These are phyloP conservation scores for Apotomis capreana DNA, from an alignment of 2,888 invertebrate genomes.

Conservation along the genomic window DNA sequence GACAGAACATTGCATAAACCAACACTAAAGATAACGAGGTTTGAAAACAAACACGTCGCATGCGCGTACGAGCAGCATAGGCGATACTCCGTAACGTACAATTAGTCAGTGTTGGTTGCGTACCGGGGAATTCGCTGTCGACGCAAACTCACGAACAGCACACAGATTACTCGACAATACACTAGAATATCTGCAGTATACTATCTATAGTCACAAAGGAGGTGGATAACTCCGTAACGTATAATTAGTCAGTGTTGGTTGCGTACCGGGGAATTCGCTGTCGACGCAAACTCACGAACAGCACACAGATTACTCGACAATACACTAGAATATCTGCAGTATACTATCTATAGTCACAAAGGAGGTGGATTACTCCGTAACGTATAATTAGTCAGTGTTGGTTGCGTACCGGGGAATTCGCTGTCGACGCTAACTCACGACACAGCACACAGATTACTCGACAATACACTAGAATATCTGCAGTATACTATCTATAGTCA, in stretches of 20 bases:
- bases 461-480: neutral
- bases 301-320: too few relatives aligned
- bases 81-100: constrained; percentile 34
- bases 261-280: too few relatives aligned
- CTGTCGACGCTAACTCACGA: neutral
- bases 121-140: constrained; percentile 11
- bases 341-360: too few relatives aligned
- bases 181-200: too few relatives aligned
- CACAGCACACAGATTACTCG: constrained; percentile 5
- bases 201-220: too few relatives aligned
- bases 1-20: neutral
- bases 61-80: neutral
- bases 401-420: constrained; percentile 13
- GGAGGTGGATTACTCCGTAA: constrained; percentile 11
- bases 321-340: too few relatives aligned
- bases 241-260: too few relatives aligned
- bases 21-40: constrained; percentile 15
- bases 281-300: too few relatives aligned
- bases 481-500: too few relatives aligned
- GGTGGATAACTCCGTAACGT: too few relatives aligned
- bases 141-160: neutral
- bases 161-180: constrained; percentile 4
- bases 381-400: constrained; percentile 33
- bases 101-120: constrained; percentile 31
- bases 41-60: constrained; percentile 19